Base-by-base conservation (phyloP, 1,140 invertebrate species). In the Chironomus tepperi region DNA sequence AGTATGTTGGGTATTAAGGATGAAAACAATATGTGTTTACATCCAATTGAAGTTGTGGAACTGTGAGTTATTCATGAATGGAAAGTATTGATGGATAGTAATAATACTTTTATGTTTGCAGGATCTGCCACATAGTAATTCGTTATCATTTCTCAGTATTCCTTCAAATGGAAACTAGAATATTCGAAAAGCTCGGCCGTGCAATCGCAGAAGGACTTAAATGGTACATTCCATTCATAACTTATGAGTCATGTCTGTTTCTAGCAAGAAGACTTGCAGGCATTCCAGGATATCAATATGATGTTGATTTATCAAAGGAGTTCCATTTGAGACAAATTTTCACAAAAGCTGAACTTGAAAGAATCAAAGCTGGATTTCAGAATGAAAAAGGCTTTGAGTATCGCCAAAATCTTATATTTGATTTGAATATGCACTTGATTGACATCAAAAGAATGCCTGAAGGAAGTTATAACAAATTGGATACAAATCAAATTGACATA, bases 1-100 rank as follows among this genome's bases (percentile, higher is more conserved):
- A 86, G 88, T 77, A 81, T 91, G 79, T 84, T 95, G 65, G 93
- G 93, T 1, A 87, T 93, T 9, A 86, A 92, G 75, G 92, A 95
- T 67, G 12, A 42, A 7, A 42, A 3, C 34, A 74, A 74, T n/a
- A 67, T 74, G 12, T 74, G 74, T 19, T 24, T 74, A 5, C 10
- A 16, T 3, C 47, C 57, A 10, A n/a, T 7, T 10, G 65, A 74
- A 3, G 65, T 43, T 19, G 24, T 74, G 7, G 65, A 67, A n/a
- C 1, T 8, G 12, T 24, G 7, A 57, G n/a, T 12, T 57, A 57
- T n/a, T n/a, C n/a, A n/a, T n/a, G n/a, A n/a, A n/a, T n/a, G n/a
- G n/a, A n/a, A n/a, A n/a, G n/a, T n/a, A n/a, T n/a, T n/a, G n/a
- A n/a, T n/a, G n/a, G n/a, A n/a, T n/a, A n/a, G n/a, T n/a, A n/a